A percentile compares a stretch with the other conserved stretches of the same genome.
Conservation (phyloP, 2,888 invertebrate genomes). For the Cantharis rustica region DNA sequence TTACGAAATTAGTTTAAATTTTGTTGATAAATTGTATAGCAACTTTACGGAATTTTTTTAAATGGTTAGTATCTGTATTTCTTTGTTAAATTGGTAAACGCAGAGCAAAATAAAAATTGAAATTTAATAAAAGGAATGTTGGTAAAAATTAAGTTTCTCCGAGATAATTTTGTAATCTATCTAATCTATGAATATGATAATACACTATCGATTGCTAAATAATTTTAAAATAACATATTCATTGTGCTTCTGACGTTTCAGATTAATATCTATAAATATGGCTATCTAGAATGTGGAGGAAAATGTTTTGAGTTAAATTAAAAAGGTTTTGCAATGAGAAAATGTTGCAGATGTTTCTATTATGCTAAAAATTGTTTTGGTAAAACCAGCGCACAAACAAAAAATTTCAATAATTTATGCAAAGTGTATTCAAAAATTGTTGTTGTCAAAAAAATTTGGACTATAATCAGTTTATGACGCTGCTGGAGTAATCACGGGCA, state of each 20-base stretch:
- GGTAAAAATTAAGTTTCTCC: no score
- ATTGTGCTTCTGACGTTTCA: not conserved
- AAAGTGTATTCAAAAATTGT: not conserved
- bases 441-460: not conserved
- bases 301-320: not conserved
- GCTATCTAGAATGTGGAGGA: not conserved
- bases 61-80: not conserved
- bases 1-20: conserved; percentile 3
- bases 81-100: no score
- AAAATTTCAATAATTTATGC: not conserved
- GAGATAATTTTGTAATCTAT: not conserved
- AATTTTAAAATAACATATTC: not conserved
- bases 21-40: not conserved
- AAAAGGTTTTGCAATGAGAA: not conserved
- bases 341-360: not conserved
- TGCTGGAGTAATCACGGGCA: not conserved
- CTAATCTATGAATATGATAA: not conserved
- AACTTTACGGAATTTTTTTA: not conserved
- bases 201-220: not conserved
- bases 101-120: no score
- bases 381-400: not conserved
- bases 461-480: not conserved
- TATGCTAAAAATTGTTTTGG: not conserved
- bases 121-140: no score
- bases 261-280: not conserved